Percentiles rank a stretch among this genome's conserved stretches.
Conservation (phyloP, 2,797 vertebrate species). For the Sebastes itinus region DNA sequence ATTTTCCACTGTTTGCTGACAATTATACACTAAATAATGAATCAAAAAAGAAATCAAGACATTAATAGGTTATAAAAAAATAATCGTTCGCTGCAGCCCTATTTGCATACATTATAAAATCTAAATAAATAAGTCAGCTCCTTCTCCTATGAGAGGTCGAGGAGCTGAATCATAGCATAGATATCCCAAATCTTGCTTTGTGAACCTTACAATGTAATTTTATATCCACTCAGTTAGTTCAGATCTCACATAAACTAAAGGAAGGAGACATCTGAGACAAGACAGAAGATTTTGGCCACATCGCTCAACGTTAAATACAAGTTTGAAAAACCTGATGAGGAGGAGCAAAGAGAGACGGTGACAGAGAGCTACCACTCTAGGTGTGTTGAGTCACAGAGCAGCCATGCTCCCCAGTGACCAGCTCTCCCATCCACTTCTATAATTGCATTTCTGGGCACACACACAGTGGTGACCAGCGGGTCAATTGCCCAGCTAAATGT, state of each 20-base stretch:
- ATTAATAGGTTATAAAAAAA: not conserved
- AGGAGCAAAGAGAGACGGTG: conserved; percentile 4
- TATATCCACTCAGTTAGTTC: not conserved
- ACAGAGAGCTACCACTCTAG: conserved; percentile 14
- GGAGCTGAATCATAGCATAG: not conserved
- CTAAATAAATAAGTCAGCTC: not conserved
- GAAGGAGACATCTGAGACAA: too few relatives aligned
- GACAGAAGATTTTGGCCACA: not conserved
- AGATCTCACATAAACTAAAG: not conserved
- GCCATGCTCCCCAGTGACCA: conserved; percentile 80
- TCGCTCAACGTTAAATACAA: rapidly evolving
- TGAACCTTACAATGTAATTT: not conserved
- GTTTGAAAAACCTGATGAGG: not conserved
- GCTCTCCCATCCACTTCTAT: conserved; percentile 87
- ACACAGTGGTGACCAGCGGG: conserved; percentile 53
- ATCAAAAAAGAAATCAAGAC: not conserved
- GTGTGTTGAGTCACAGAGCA: conserved; percentile 59
- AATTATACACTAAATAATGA: not conserved
- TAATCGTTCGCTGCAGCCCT: not conserved
- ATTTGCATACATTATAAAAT: not conserved
- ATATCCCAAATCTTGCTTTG: rapidly evolving
- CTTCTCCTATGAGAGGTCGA: not conserved
- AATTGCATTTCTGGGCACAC: conserved; percentile 88
- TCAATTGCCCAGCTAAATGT: conserved; percentile 83
- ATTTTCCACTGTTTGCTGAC: not conserved